These are phyloP conservation scores for Corynorhinus townsendii DNA, from an alignment of 2,113 vertebrate genomes.

Conservation along the genomic window DNA sequence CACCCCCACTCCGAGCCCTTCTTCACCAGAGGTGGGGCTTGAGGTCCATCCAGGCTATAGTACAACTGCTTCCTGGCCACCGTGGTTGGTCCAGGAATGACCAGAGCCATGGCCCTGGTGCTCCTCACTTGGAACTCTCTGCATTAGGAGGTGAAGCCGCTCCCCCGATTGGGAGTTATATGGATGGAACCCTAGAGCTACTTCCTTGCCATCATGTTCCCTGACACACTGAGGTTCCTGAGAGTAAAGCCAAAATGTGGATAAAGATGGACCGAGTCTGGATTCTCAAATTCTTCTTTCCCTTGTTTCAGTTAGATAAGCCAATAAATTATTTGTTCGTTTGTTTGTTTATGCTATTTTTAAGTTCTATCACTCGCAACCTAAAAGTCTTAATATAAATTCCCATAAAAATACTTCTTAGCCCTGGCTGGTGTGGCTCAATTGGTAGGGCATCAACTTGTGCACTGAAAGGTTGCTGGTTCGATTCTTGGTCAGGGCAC, in stretches of 20 bases:
- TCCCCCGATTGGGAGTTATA: not conserved
- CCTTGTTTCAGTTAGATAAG: not conserved
- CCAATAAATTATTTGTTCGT: not conserved
- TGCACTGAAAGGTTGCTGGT: not conserved
- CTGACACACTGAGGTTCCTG: not conserved
- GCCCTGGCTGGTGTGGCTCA: not conserved
- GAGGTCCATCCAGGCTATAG: not conserved
- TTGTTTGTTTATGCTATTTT: not conserved
- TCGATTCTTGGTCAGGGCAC: not conserved
- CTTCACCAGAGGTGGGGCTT: not conserved
- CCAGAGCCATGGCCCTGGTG: not conserved
- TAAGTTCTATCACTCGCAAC: not conserved
- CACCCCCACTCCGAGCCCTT: not conserved
- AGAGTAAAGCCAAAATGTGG: not conserved
- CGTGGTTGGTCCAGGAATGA: not conserved
- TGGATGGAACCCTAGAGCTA: not conserved
- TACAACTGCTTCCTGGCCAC: not conserved
- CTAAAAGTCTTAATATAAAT: not conserved
- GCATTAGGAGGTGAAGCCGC: not conserved
- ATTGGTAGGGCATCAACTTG: not conserved
- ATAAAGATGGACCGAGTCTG: not conserved
- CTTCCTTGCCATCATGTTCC: not conserved
- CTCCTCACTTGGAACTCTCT: not conserved
- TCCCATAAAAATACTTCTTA: not conserved
- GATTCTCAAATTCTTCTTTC: not conserved